Evolutionary conservation across 2,113 vertebrate genomes (phyloP).

Genomic region (Zosterops japonicus): DNA sequence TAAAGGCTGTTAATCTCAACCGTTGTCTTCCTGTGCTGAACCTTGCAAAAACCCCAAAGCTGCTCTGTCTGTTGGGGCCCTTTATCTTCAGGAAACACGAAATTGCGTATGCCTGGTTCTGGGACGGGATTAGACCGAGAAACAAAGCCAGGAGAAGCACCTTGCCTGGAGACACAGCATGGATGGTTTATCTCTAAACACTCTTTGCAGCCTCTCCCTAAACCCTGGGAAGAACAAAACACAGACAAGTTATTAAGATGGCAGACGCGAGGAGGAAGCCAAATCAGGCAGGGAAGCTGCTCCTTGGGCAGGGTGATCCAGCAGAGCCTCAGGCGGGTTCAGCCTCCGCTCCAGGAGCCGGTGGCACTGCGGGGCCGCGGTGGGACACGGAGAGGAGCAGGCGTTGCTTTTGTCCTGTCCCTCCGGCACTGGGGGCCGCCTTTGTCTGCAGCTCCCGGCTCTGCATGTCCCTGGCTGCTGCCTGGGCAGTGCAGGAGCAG

Average conservation of each 20-base stretch:
- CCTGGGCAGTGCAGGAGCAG: not conserved
- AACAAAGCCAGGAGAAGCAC: slow-evolving; percentile 51
- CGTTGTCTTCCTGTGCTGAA: slow-evolving; percentile 40
- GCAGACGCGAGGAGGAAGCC: not conserved
- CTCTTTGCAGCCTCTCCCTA: not conserved
- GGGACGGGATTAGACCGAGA: not conserved
- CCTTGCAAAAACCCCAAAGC: not conserved
- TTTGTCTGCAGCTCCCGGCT: not conserved
- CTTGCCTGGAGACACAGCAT: not conserved
- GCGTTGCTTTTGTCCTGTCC: not conserved
- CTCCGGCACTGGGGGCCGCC: not conserved
- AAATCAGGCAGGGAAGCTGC: not conserved
- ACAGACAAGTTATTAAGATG: not conserved
- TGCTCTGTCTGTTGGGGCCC: not conserved
- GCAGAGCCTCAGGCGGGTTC: accelerated
- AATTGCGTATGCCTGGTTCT: not conserved
- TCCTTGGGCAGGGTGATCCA: not conserved
- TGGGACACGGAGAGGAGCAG: accelerated
- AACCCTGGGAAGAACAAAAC: not conserved
- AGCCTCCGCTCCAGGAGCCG: accelerated
- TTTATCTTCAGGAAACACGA: slow-evolving; percentile 63
- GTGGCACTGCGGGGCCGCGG: not conserved
- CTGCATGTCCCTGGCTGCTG: not conserved
- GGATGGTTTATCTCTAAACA: not conserved
- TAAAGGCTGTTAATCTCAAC: not conserved